Conservation (phyloP, 35 echinoderm and acorn worm species). For the Stichopus chloronotus region DNA sequence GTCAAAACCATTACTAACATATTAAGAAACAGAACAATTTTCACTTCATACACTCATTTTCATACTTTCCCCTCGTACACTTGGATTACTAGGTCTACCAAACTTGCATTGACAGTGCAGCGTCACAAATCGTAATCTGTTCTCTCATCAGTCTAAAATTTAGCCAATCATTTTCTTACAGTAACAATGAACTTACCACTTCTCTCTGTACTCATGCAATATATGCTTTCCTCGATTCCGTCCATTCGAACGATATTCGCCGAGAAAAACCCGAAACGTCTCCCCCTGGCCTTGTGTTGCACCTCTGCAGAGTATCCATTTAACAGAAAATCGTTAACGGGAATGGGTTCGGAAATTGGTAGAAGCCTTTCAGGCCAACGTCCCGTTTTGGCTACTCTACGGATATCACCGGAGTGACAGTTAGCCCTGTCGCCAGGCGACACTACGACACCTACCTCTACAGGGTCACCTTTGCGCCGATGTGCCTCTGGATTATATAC, state of each 20-base stretch:
- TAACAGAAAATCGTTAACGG: background rate
- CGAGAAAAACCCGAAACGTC: conserved; percentile 28
- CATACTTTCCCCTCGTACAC: too few relatives aligned
- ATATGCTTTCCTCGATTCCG: conserved; percentile 2
- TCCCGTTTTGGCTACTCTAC: background rate
- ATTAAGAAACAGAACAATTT: too few relatives aligned
- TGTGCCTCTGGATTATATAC: conserved; percentile 13
- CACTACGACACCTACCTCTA: conserved; percentile 22
- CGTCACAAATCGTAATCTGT: too few relatives aligned
- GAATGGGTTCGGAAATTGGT: background rate
- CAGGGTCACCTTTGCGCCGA: background rate
- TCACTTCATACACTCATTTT: too few relatives aligned
- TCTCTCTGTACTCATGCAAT: conserved; percentile 20
- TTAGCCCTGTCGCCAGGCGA: background rate
- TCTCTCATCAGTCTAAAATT: too few relatives aligned
- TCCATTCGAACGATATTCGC: background rate
- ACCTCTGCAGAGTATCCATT: background rate
- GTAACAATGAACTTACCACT: background rate
- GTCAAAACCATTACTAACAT: too few relatives aligned
- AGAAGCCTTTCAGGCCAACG: background rate
- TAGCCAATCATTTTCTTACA: too few relatives aligned
- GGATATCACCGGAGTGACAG: background rate
- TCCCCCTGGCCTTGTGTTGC: background rate
- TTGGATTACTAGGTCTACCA: too few relatives aligned
- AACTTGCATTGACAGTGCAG: too few relatives aligned